Base-by-base conservation (phyloP, 2,888 invertebrate genomes). In the Cistogaster globosa region DNA sequence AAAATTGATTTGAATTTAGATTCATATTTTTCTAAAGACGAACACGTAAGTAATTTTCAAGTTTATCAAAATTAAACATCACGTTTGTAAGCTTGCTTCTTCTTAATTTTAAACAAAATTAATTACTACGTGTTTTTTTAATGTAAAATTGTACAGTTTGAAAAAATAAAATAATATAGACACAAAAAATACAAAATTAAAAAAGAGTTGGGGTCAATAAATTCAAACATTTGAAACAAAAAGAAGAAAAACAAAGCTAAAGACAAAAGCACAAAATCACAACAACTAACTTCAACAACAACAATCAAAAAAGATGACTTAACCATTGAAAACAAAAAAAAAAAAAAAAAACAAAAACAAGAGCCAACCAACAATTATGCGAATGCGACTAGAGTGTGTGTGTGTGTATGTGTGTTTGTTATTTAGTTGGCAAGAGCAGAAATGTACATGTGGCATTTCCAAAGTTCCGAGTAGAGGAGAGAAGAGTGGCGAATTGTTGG, bases 201-300 rank as follows among this genome's bases (percentile, higher is more conserved):
- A 42, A 11, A 42, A 42, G 42, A 42, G 42, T 79, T 79, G 78
- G 79, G 83, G 83, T 79, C 83, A 84, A 79, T 75, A 84, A 84
- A 79, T 84, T 60, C 32, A 65, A 79, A 74, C 26, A 67, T 72
- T 77, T 75, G 3, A 68, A 62, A 75, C 11, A 57, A 48, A 32
- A 32, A 32, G 32, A 32, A 32, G 6, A 32, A 32, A 0, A 32
- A 65, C 65, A 48, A 57, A 7, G 4, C 26, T 14, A 58, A 48
- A 65, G 65, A 62, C 42, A 71, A 69, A 72, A 67, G 1, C 26
- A 26, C 26, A 26, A 26, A 26, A 26, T 26, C 26, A 26, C 26
- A 26, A 26, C n/a, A n/a, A 67, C 72, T 45, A 76, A 32, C 48
- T 72, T 20, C 71, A 20, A 48, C 42, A 58, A 67, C 51, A 22